Evolutionary conservation across 2,113 vertebrate genomes (phyloP), one percentile per base, ranked within the genome.

Genomic region (Bos javanicus): DNA sequence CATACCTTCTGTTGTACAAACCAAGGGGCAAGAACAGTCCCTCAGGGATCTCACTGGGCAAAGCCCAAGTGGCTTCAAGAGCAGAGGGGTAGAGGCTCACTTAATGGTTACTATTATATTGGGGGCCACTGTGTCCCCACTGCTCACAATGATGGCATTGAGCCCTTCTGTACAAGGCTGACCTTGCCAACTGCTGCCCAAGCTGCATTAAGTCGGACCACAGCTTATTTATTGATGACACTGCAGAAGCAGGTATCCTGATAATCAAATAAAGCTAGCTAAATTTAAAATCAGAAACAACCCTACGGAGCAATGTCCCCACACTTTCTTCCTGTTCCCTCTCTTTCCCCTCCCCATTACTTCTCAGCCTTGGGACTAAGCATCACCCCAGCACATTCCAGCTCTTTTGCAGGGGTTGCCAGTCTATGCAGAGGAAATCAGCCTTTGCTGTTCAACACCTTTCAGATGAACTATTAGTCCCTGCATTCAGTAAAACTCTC

Each of bases 251-350:
- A 64, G 33, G 30, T 17, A 19, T 26, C 74, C 23, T 59, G 13
- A 28, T 4, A 43, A 60, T 19, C 11, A 1, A 26, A 54, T n/a
- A 43, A 59, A 83, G 17, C 67, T 48, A 46, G 21, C 46, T 57
- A 14, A 71, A 23, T 48, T 43, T 39, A 50, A 92, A 83, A 30
- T 17, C 48, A 57, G 84, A n/a, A 67, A 60, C n/a, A 5, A 52
- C 6, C 3, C 33, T 11, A 8, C 2, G 11, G 30, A 43, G 7
- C 2, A 10, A 43, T 0, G 1, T 6, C 62, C 16, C 46, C 16
- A 11, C 10, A 5, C 19, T 43, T 36, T 28, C 81, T 36, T 60
- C 15, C 50, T 60, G 4, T 17, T 33, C 50, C 80, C 11, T 14
- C 15, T 33, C 48, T 52, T 17, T 81, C 0, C 16, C 0, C 1